Evolutionary conservation across 2,888 invertebrate species (phyloP).

Genomic region (Acleris holmiana): DNA sequence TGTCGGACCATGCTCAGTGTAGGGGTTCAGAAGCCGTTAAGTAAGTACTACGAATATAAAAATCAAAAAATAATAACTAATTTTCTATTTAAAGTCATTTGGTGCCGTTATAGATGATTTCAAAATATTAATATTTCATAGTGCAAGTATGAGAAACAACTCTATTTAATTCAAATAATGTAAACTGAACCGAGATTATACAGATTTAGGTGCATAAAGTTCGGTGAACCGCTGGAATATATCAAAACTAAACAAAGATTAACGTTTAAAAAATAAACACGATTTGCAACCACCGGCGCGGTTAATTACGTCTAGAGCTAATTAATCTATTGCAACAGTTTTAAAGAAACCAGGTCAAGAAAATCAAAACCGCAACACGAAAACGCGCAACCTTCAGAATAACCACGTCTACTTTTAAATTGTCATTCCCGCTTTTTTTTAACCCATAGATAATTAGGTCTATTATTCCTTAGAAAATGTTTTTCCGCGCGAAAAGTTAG

Average conservation of each 20-base stretch:
- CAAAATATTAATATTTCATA: too few species aligned
- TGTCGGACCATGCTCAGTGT: too few species aligned
- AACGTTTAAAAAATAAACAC: conserved; percentile 5
- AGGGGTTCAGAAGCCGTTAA: too few species aligned
- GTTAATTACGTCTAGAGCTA: conserved; percentile 61
- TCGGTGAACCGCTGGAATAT: background rate
- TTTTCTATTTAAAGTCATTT: too few species aligned
- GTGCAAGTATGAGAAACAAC: too few species aligned
- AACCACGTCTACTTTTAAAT: conserved; percentile 5
- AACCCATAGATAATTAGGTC: conserved; percentile 15
- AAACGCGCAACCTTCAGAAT: conserved; percentile 62
- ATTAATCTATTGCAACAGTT: conserved; percentile 72
- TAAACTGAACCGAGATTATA: too few species aligned
- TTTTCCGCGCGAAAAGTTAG: conserved; percentile 40
- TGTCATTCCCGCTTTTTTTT: background rate
- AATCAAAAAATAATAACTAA: too few species aligned
- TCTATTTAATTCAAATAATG: too few species aligned
- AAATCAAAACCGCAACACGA: conserved; percentile 71
- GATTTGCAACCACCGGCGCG: conserved; percentile 39
- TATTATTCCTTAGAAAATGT: conserved; percentile 15
- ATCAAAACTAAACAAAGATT: background rate
- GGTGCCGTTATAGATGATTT: too few species aligned
- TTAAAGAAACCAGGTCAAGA: conserved; percentile 76
- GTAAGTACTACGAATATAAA: too few species aligned
- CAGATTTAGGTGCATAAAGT: background rate